Evolutionary conservation across 1,140 invertebrate species (phyloP), one percentile per base, ranked within the genome.

Genomic region (Aphelenchoides besseyi): DNA sequence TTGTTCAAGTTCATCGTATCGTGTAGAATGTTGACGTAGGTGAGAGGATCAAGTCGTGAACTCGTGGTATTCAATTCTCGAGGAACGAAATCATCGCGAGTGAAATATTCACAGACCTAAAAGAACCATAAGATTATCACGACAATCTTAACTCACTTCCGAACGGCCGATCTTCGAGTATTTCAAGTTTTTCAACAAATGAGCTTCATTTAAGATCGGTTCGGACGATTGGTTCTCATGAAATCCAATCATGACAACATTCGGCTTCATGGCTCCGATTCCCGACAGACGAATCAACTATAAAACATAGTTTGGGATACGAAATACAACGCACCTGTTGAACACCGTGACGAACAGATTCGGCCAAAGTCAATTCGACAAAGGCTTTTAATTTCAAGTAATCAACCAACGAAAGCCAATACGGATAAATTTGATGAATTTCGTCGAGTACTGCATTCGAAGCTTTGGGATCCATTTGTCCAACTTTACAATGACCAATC

Each of bases 251-350:
- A 89, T 86, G 66, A 98, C 92, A 0, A 95, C 98, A 84, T 98
- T 98, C 0, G 95, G 53, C 32, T 67, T 97, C 95, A 98, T 98
- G 3, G 95, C 96, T 1, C 96, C 96, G 77, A 98, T 89, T 8
- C 96, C 96, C 16, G 93, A 91, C 53, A 98, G 86, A 32, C 95
- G 88, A 28, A 95, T 90, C 54, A 98, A 67, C 76, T 82, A 29
- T 61, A 77, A 30, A 37, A 16, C 57, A 1, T 16, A 29, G 12
- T 33, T 26, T 12, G 16, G 35, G 36, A 74, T 9, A 32, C 32
- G 0, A 28, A 75, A 26, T 18, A 74, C n/a, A 71, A 23, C n/a
- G 61, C 9, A 83, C 87, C 85, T 99, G 95, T 71, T 93, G 91
- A 2, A 97, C 88, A 26, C 96, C 96, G 77, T 93, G 90, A 9